Evolutionary conservation across 2,888 invertebrate species (phyloP), one percentile per base, ranked within the genome.

Genomic region (Drosophila maculinotata): DNA sequence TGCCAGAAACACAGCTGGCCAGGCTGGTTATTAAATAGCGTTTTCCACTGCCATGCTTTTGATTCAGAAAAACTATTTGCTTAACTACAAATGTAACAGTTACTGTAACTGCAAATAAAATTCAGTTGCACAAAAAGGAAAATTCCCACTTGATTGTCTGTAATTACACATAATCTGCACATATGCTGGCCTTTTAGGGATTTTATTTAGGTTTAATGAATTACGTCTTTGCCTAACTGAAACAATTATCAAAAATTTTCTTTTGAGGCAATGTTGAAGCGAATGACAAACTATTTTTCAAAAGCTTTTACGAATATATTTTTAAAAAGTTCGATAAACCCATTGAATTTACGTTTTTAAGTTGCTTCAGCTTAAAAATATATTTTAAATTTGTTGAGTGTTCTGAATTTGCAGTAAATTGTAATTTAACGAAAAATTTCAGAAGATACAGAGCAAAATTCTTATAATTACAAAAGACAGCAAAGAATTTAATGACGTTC

Each of bases 41-140:
- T 10, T 42, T 30, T 6, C n/a, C 26, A 36, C 8, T 38, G 7
- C n/a, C 28, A 26, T 23, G 6, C 30, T 28, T 67, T 44, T 48
- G 39, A 23, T 44, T 38, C 42, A 8, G 47, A 48, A 39, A 44
- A 44, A 9, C n/a, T 33, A 56, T 63, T 63, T 59, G 12, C 23
- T 52, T 41, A 42, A 56, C 10, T 47, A n/a, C n/a, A n/a, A n/a
- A n/a, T n/a, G 51, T 42, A 51, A 57, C 8, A 35, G 58, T 23
- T 44, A 53, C 8, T 41, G 48, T 28, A 39, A 30, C 45, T 35
- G 36, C 41, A 57, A 69, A 57, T 60, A 42, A 38, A 60, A 60
- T 54, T 69, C 53, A 73, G 73, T 69, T 65, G 69, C 23, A n/a
- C 38, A 49, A 39, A 53, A 65, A 51, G 45, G 49, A 41, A 73